Conservation (phyloP, 2,113 vertebrate genomes). For the Zosterops borbonicus region DNA sequence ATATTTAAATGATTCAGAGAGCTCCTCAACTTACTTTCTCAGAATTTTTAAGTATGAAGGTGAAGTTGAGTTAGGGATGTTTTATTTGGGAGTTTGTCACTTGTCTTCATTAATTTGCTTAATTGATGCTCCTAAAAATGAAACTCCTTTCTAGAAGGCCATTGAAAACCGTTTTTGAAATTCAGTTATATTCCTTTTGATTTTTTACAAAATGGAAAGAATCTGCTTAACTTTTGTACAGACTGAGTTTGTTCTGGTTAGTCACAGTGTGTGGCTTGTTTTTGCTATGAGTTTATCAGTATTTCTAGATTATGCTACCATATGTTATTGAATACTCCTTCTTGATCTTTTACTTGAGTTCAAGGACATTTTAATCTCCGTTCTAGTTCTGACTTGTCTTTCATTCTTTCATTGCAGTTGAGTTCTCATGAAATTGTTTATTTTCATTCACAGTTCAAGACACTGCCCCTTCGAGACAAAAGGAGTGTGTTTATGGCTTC, state of each 20-base stretch:
- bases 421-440: background rate
- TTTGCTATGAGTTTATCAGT: background rate
- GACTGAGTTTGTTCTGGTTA: background rate
- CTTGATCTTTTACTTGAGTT: background rate
- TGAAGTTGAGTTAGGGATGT: background rate
- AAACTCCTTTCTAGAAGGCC: background rate
- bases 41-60: background rate
- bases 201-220: background rate
- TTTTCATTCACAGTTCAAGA: background rate
- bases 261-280: background rate
- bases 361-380: background rate
- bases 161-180: background rate
- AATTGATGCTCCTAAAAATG: background rate
- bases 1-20: background rate
- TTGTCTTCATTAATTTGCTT: background rate
- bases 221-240: background rate
- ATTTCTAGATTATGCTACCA: background rate
- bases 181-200: background rate
- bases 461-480: background rate
- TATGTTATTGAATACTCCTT: background rate
- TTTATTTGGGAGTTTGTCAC: background rate
- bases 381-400: background rate
- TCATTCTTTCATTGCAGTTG: background rate
- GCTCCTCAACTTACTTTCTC: background rate
- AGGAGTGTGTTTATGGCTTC: background rate